Percentiles rank a stretch among this genome's conserved stretches.
These are phyloP conservation scores for Chloropsis hardwickii DNA, from an alignment of 2,113 vertebrate species.

Conservation along the genomic window DNA sequence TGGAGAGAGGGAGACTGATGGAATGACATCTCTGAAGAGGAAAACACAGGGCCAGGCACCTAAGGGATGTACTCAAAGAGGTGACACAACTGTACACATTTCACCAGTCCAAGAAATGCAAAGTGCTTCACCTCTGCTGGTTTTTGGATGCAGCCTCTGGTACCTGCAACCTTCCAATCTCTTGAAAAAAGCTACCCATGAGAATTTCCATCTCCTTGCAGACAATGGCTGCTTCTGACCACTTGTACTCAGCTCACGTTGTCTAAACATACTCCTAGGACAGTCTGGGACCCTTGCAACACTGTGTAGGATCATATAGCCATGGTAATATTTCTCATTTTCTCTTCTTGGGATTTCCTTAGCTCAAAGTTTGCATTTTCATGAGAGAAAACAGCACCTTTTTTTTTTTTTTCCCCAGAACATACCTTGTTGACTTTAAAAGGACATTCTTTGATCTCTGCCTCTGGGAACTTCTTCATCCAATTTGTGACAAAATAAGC, in stretches of 20 bases:
- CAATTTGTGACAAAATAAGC: conserved; percentile 80
- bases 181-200: neutral
- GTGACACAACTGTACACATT: neutral
- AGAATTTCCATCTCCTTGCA: neutral
- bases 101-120: neutral
- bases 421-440: conserved; percentile 81
- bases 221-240: neutral
- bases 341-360: neutral
- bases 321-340: neutral
- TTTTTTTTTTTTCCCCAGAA: neutral
- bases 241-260: neutral
- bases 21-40: neutral
- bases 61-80: neutral
- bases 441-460: conserved; percentile 75
- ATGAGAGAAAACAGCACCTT: neutral
- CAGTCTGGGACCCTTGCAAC: neutral
- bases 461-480: conserved; percentile 81
- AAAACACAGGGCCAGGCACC: neutral
- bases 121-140: neutral
- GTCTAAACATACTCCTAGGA: neutral
- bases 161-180: neutral
- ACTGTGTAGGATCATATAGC: neutral
- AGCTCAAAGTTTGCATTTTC: neutral
- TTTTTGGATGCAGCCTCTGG: neutral
- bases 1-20: neutral